Conservation (phyloP, 2,888 invertebrate species). For the Sarcophaga carnaria region DNA sequence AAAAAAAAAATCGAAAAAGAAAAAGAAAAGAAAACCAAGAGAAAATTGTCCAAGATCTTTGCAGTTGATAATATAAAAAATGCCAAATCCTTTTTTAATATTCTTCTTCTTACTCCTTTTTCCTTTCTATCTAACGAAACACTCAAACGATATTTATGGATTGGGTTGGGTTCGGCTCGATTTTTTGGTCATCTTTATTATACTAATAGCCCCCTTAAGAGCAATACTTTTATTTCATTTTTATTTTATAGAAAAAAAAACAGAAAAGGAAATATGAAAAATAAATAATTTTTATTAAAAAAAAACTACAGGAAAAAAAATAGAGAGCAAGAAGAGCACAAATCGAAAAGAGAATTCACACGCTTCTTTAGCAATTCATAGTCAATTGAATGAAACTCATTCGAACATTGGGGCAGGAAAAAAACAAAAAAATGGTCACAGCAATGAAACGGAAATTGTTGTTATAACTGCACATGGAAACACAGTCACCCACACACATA, state of each 20-base stretch:
- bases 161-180: background rate
- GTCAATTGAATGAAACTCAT: background rate
- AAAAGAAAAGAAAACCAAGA: no score
- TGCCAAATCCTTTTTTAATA: constrained; percentile 5
- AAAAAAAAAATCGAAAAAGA: no score
- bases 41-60: background rate
- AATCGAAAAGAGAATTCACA: constrained; percentile 17
- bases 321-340: background rate
- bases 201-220: background rate
- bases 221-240: background rate
- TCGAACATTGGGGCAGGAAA: background rate
- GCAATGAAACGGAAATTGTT: background rate
- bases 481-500: background rate
- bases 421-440: background rate
- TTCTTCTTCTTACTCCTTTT: background rate
- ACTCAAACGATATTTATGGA: no score
- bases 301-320: no score
- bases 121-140: background rate
- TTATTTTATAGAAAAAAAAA: background rate
- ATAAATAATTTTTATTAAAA: background rate
- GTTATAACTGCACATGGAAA: background rate
- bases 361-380: background rate
- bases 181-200: background rate
- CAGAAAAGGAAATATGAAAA: background rate
- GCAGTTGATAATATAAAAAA: constrained; percentile 22